These are phyloP conservation scores for Dasyurus viverrinus DNA, from an alignment of 2,113 vertebrate genomes.

Conservation along the genomic window DNA sequence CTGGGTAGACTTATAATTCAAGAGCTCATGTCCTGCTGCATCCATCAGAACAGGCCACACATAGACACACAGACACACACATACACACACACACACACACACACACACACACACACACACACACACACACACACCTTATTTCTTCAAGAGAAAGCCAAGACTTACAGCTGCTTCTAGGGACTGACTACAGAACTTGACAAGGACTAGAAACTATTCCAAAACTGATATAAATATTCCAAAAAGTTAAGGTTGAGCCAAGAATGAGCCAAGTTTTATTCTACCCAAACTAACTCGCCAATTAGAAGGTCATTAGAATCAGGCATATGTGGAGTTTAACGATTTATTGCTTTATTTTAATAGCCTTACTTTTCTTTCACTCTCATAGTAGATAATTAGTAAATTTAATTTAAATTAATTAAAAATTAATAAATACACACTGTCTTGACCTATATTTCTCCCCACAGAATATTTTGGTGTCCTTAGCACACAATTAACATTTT, in stretches of 20 bases:
- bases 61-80: background rate
- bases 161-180: constrained; percentile 46
- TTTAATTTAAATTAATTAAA: too few species aligned
- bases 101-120: background rate
- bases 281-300: background rate
- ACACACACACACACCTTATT: background rate
- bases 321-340: background rate
- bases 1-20: background rate
- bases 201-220: constrained; percentile 50
- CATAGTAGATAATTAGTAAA: background rate
- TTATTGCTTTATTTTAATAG: background rate
- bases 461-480: background rate
- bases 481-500: background rate
- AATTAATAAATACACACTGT: background rate
- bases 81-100: background rate
- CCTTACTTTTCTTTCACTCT: background rate
- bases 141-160: constrained; percentile 33
- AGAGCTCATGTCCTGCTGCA: background rate
- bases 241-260: constrained; percentile 55
- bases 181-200: background rate
- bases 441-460: background rate
- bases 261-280: constrained; percentile 24
- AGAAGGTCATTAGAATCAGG: background rate
- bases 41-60: background rate
- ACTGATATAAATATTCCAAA: constrained; percentile 47